Base-by-base conservation (phyloP, 2,113 vertebrate genomes). In the Chaetodon auriga region DNA sequence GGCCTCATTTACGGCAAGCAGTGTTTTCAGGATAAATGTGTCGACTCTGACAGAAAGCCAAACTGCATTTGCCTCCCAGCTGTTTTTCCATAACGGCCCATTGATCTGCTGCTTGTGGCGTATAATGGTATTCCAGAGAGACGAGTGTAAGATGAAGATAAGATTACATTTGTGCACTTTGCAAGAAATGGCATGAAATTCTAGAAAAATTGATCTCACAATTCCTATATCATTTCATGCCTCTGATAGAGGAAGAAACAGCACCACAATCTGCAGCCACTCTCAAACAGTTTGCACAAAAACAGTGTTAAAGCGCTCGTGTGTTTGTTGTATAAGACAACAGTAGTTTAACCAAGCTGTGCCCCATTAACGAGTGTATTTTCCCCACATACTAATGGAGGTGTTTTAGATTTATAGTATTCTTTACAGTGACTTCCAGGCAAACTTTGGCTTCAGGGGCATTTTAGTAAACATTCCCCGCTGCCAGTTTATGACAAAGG, bases 51-150 rank as follows among this genome's bases (percentile, higher is more conserved):
- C 65, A 41, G 15, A 43, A 10, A 54, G 41, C 25, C 23, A 43
- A 64, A 54, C n/a, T 38, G 1, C 5, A 61, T 75, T 72, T 79
- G 48, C 23, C 73, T 58, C 11, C 60, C 12, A 51, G 62, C 11
- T 10, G 6, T 57, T 57, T 38, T 75, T 72, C 57, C 49, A 71
- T 60, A 48, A 85, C 36, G 36, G 9, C 51, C 21, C n/a, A 64
- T 61, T 75, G 46, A 79, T 51, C 69, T 53, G 53, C 14, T 10
- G 78, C 65, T 3, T 82, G 72, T 41, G 65, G 69, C 35, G 25
- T 73, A 65, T 70, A 74, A 75, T 75, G 66, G 41, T 19, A 53
- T 62, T 77, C 41, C 73, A 66, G 41, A 60, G 69, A 62, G 63
- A 76, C 41, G 51, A 62, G 11, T 10, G 25, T 9, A 36, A 18